Evolutionary conservation across 2,888 invertebrate species (phyloP).

Genomic region (Drosophila colorata): DNA sequence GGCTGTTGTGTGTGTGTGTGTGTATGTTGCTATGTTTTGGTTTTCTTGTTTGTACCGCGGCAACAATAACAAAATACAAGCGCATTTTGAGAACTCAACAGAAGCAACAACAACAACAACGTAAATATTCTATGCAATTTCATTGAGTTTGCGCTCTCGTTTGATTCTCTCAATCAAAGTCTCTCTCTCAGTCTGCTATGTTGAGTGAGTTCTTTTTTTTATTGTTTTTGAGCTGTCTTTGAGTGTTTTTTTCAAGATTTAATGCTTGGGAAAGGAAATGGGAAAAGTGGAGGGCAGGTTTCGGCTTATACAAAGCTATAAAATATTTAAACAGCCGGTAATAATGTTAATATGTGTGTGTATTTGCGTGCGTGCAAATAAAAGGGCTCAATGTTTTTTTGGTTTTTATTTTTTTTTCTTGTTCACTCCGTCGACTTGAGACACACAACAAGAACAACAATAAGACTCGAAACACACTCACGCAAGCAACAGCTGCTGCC

Average conservation of each 20-base stretch:
- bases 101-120: conserved; percentile 47
- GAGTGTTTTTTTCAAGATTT: conserved; percentile 16
- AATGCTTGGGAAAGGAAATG: neutral
- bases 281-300: neutral
- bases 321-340: conserved; percentile 1
- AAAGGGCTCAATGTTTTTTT: conserved; percentile 5
- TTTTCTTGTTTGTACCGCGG: conserved; percentile 23
- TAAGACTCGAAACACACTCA: conserved; percentile 19
- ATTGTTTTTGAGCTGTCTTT: conserved; percentile 37
- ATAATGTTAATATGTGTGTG: neutral
- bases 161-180: conserved; percentile 11
- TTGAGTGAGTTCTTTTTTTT: conserved; percentile 37
- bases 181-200: conserved; percentile 22
- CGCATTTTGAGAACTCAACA: conserved; percentile 26
- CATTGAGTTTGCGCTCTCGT: conserved; percentile 63
- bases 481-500: conserved; percentile 62
- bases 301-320: neutral
- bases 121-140: conserved; percentile 61
- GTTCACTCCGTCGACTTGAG: conserved; percentile 21
- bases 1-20: conserved; percentile 1
- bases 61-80: conserved; percentile 47
- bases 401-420: conserved; percentile 1
- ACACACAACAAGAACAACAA: conserved; percentile 22
- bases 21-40: conserved; percentile 9
- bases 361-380: neutral